Base-by-base conservation (phyloP, 1,140 invertebrate species). In the Colletes latitarsis region DNA sequence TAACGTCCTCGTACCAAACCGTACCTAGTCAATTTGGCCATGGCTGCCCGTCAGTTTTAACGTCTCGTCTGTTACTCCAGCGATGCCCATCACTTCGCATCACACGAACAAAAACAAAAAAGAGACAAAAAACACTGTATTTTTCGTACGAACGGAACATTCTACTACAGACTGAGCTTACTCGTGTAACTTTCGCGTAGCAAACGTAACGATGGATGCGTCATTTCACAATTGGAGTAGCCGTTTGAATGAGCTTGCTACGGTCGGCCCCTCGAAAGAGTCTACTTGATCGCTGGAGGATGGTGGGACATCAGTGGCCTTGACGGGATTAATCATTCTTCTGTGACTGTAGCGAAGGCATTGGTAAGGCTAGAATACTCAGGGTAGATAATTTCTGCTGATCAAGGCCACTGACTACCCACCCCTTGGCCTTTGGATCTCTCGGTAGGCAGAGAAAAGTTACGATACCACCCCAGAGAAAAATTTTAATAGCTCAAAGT, bases 81-180 rank as follows among this genome's bases (percentile, higher is more conserved):
- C 58, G 63, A 87, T 75, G 82, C 75, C 71, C 84, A 78, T 57
- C 19, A 10, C 49, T 49, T 39, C 49, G 60, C 53, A 10, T 41
- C 43, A 21, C n/a, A 49, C 49, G 15, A 17, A 30, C 30, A 30
- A 30, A 30, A 30, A 0, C 30, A 62, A 55, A 63, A 66, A 49
- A 52, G 30, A 69, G 70, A 39, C 9, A 60, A 6, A 64, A 49
- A 12, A 43, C 57, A 57, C 43, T 68, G 66, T 85, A 86, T 75
- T 83, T 83, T 86, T 86, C 77, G 66, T 83, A 86, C 69, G 41
- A 81, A 64, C 57, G 53, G 53, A 58, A 53, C 49, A 60, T 60
- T 81, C 52, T 75, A 79, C 49, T 53, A 77, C 74, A 83, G 77
- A 87, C 85, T 87, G 84, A 87, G 77, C 69, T 81, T 81, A 83